Percentiles rank a stretch among this genome's conserved stretches.
Evolutionary conservation across 1,140 invertebrate genomes (phyloP).

Genomic region (Rhynchophorus ferrugineus): DNA sequence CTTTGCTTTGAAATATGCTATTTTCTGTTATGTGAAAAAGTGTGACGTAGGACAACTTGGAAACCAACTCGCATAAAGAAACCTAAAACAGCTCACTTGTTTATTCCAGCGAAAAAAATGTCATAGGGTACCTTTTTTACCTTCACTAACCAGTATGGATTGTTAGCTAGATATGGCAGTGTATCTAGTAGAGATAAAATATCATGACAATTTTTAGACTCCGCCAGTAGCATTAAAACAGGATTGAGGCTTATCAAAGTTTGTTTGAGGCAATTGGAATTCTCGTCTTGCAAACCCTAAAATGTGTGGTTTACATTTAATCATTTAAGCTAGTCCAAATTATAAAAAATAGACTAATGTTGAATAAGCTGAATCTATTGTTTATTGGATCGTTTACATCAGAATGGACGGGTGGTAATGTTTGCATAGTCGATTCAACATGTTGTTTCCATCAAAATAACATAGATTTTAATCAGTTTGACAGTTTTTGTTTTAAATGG

Average conservation of each 20-base stretch:
- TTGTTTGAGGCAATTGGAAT: conserved; percentile 59
- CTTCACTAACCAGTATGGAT: conserved; percentile 83
- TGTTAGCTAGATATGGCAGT: conserved; percentile 57
- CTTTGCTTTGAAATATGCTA: conserved; percentile 50
- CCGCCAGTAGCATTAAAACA: conserved; percentile 54
- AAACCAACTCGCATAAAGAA: conserved; percentile 55
- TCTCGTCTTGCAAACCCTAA: conserved; percentile 61
- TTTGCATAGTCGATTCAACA: too few relatives aligned
- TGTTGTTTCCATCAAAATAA: too few relatives aligned
- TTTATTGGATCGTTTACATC: too few relatives aligned
- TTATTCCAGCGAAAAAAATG: not conserved
- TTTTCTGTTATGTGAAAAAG: conserved; percentile 44
- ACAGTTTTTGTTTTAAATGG: too few relatives aligned
- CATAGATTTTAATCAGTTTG: too few relatives aligned
- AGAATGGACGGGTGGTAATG: too few relatives aligned
- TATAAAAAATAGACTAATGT: too few relatives aligned
- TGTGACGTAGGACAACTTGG: conserved; percentile 49
- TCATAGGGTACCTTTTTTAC: conserved; percentile 39
- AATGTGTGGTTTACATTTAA: too few relatives aligned
- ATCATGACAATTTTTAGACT: conserved; percentile 47
- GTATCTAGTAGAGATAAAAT: conserved; percentile 51
- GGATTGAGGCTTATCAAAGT: conserved; percentile 50
- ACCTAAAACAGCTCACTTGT: conserved; percentile 34
- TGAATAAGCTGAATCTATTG: too few relatives aligned
- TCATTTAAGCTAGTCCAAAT: too few relatives aligned